Conservation (phyloP, 2,113 vertebrate genomes). For the Sphyrna mokarran region DNA sequence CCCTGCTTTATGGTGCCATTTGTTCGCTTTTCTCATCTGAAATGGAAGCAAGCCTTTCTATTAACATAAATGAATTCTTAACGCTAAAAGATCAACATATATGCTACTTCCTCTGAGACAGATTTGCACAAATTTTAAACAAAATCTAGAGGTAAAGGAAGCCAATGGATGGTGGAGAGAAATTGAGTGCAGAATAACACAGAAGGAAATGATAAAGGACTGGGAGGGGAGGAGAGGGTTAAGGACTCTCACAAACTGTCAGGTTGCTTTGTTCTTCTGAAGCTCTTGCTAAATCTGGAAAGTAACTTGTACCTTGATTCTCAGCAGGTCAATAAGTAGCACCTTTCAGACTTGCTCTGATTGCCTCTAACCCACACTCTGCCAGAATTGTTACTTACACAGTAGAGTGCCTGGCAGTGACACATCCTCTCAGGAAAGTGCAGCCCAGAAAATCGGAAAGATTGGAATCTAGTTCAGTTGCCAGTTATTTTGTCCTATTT, state of each 20-base stretch:
- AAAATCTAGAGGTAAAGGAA: neutral
- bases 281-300: neutral
- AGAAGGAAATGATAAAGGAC: neutral
- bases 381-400: neutral
- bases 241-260: neutral
- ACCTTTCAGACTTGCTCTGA: neutral
- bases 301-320: neutral
- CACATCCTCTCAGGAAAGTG: neutral
- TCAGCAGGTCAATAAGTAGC: neutral
- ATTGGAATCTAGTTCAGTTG: neutral
- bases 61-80: neutral
- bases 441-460: neutral
- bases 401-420: neutral
- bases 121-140: neutral
- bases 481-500: neutral
- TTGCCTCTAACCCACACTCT: neutral
- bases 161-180: neutral
- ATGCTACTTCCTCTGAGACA: neutral
- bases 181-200: neutral
- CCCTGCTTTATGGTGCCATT: neutral
- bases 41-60: neutral
- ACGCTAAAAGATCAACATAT: neutral
- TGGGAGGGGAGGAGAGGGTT: neutral
- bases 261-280: neutral
- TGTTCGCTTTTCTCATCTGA: neutral